Base-by-base conservation (phyloP, 2,113 vertebrate genomes). In the Choloepus hoffmanni region DNA sequence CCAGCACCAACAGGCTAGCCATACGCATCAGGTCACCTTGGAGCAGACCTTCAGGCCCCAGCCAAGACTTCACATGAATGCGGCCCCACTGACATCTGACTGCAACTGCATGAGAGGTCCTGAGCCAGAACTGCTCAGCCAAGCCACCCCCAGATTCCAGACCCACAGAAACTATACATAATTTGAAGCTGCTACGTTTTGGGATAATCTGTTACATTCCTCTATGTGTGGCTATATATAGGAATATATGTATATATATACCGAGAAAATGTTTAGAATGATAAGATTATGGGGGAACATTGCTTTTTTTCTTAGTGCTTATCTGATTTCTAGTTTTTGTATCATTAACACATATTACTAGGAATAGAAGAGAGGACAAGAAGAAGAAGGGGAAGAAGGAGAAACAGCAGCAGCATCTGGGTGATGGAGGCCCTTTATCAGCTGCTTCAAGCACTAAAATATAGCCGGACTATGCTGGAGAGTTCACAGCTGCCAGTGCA, bases 11-110 rank as follows among this genome's bases (percentile, higher is more conserved):
- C n/a, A 40, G 30, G 26, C 23, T 43, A 76, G 73, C 55, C 30
- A 6, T 1, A 0, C 1, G 11, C 7, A 19, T 9, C 15, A 0
- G 0, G 36, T 18, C 68, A 33, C 28, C 65, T 68, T 62, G 53
- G 67, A 28, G 9, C 23, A 12, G 55, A 63, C 1, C 45, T 3
- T 24, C 43, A 6, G 1, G n/a, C 14, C 62, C 78, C 58, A 33
- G 24, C 28, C 14, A 12, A 36, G 7, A 36, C 33, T 48, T 78
- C 60, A 21, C 72, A 53, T 26, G 45, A 28, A 53, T 8, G 3
- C 10, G 15, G n/a, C 33, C 73, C 84, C 50, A 48, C 33, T 30
- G 12, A 9, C 14, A 23, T 40, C 36, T 3, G 16, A n/a, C 2
- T 28, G 10, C 33, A 33, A 33, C 30, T 60, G 76, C 13, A 0